Conservation (phyloP, 2,797 vertebrate species). For the Masticophis lateralis region DNA sequence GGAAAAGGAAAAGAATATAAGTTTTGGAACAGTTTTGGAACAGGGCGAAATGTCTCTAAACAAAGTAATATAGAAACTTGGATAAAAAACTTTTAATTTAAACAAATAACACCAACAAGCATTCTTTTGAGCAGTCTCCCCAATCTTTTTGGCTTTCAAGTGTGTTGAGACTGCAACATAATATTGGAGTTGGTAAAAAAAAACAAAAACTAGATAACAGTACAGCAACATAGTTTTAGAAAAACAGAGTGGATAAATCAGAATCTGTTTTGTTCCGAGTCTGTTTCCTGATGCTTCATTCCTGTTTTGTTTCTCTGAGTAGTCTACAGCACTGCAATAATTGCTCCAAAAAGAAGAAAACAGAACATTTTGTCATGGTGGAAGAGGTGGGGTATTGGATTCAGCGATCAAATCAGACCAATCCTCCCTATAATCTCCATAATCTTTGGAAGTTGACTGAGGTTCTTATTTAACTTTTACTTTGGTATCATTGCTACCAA, state of each 20-base stretch:
- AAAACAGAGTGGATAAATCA: not conserved
- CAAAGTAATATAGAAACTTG: not conserved
- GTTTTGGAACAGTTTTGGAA: not conserved
- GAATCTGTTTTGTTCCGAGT: not conserved
- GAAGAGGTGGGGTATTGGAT: not conserved
- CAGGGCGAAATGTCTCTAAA: not conserved
- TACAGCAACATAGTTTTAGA: not conserved
- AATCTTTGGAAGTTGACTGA: not conserved
- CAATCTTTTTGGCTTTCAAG: not conserved
- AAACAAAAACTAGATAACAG: not conserved
- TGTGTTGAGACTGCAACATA: not conserved
- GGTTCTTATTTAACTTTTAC: not conserved
- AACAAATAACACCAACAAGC: not conserved
- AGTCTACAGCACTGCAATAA: not conserved
- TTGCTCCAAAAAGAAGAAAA: not conserved
- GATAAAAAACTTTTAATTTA: not conserved
- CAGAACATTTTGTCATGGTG: not conserved
- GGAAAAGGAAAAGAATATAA: not conserved
- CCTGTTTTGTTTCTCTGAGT: not conserved
- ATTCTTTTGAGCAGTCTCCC: not conserved
- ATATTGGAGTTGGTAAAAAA: not conserved
- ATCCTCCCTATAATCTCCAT: not conserved
- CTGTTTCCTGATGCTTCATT: not conserved
- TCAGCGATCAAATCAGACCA: not conserved
- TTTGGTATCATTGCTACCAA: not conserved